Evolutionary conservation across 2,888 invertebrate species (phyloP), one percentile per base, ranked within the genome.

Genomic region (Ectropis crepuscularia): DNA sequence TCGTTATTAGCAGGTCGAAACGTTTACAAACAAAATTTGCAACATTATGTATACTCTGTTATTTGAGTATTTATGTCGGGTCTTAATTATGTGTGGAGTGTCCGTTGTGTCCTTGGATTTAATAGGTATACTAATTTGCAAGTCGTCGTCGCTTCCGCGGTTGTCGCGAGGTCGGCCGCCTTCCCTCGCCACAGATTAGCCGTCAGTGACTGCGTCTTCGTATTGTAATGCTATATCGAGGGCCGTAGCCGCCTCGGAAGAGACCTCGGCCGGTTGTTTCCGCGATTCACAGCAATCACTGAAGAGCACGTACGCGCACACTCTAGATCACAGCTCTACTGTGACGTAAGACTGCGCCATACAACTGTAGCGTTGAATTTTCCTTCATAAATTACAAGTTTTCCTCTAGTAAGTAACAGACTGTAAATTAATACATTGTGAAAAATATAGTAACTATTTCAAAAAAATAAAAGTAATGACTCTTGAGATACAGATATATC

Each of bases 81-180:
- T 69, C 71, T 73, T 76, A 72, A 77, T 81, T 79, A 71, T 48
- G 70, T 70, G 73, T 71, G 66, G 65, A 71, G 73, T 76, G 72
- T 75, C 73, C 70, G 58, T 72, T 71, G 68, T 64, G 79, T 82
- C 85, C 87, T 86, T 85, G 81, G 79, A 71, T 77, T 76, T 78
- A 77, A 79, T 79, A 28, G 4, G 10, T 12, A 81, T 80, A 86
- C 83, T 88, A 88, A 91, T 90, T 92, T 87, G 90, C 90, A 84
- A 86, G 78, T 75, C 77, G 79, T 75, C 77, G 79, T 75, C 79
- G 84, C 88, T 91, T 91, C 90, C 91, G 90, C 85, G 85, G 85
- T 75, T 79, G 81, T 73, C 79, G 73, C 78, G 75, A 81, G 82
- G 80, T 78, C 76, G 74, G 62, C 68, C 68, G 62, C 69, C 73